phyloP scores from a whole-genome alignment of 2,113 vertebrate species.

The Mustela nigripes region DNA sequence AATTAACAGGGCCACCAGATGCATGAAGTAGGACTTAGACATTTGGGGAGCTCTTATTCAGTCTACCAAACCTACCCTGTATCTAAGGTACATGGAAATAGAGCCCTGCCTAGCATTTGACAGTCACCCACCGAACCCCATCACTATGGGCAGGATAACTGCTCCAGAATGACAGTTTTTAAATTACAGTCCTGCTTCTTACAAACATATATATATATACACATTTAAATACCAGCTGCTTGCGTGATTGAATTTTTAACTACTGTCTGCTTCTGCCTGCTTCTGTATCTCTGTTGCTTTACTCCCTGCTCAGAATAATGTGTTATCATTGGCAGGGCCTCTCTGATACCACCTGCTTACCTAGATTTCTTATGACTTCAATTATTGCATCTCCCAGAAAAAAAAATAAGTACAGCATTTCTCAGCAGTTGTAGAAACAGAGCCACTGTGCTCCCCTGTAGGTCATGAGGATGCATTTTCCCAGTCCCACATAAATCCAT shows the following conservation, averaged over 20 bases:
- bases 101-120: neutral
- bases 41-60: neutral
- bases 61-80: neutral
- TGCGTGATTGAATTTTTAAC: neutral
- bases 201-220: neutral
- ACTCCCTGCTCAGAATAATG: neutral
- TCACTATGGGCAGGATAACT: neutral
- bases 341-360: neutral
- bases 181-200: neutral
- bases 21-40: neutral
- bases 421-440: neutral
- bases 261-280: neutral
- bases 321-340: neutral
- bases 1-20: neutral
- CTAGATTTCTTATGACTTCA: constrained; percentile 51
- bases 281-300: neutral
- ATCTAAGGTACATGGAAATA: neutral
- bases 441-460: neutral
- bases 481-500: constrained; percentile 54
- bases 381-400: neutral
- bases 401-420: neutral
- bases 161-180: neutral
- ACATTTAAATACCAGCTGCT: neutral
- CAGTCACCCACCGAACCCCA: neutral
- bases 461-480: constrained; percentile 49